Conservation (phyloP, 2,888 invertebrate genomes). For the Piscicola geometra region DNA sequence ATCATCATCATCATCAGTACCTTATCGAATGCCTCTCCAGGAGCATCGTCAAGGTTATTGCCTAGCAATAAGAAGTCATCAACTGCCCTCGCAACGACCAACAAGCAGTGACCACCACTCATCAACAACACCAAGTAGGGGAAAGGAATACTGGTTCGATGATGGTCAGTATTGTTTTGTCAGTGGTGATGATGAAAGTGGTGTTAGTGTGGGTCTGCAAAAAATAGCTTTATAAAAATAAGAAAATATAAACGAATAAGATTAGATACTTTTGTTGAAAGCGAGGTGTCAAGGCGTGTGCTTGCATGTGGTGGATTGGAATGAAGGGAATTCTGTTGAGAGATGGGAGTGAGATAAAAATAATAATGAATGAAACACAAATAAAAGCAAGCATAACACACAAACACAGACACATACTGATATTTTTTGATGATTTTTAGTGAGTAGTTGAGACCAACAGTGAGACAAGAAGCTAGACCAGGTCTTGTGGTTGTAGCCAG, state of each 20-base stretch:
- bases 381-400: neutral
- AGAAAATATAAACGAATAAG: slow-evolving; percentile 5
- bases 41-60: slow-evolving; percentile 74
- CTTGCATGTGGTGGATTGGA: slow-evolving; percentile 98
- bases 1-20: slow-evolving; percentile 55
- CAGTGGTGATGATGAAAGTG: too few relatives aligned
- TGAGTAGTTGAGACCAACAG: slow-evolving; percentile 77
- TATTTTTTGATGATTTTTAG: slow-evolving; percentile 66
- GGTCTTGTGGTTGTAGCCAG: slow-evolving; percentile 88
- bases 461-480: slow-evolving; percentile 72
- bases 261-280: slow-evolving; percentile 56
- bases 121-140: slow-evolving; percentile 83
- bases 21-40: slow-evolving; percentile 90
- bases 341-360: neutral
- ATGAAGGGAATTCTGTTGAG: slow-evolving; percentile 67
- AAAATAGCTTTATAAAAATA: neutral
- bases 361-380: neutral
- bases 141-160: slow-evolving; percentile 64
- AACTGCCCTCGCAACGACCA: slow-evolving; percentile 66
- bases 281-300: slow-evolving; percentile 85
- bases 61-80: slow-evolving; percentile 77
- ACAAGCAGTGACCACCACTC: slow-evolving; percentile 86
- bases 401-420: slow-evolving; percentile 47
- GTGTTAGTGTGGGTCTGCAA: too few relatives aligned
- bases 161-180: too few relatives aligned